A percentile compares a stretch with the other conserved stretches of the same genome.
Conservation (phyloP, 2,113 vertebrate species). For the Salvelinus namaycush region DNA sequence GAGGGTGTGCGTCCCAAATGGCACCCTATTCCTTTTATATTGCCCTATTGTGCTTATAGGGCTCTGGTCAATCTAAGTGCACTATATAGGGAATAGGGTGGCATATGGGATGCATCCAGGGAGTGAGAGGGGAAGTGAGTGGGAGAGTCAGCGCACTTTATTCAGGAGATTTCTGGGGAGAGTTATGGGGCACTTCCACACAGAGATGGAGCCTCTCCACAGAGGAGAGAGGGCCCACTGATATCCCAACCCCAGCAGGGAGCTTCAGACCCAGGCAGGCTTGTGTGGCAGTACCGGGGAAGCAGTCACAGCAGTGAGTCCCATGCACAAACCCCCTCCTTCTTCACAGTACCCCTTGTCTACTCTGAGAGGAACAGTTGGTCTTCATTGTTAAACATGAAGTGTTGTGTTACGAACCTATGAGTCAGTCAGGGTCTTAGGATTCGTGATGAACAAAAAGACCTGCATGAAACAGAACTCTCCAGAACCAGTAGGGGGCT, state of each 20-base stretch:
- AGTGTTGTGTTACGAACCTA: not conserved
- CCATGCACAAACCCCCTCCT: conserved; percentile 15
- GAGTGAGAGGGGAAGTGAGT: not conserved
- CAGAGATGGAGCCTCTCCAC: conserved; percentile 34
- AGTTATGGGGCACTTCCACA: conserved; percentile 19
- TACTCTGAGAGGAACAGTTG: conserved; percentile 58
- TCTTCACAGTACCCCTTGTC: conserved; percentile 15
- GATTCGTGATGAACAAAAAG: conserved; percentile 52
- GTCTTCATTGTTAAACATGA: conserved; percentile 36
- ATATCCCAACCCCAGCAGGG: not conserved
- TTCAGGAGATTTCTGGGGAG: not conserved
- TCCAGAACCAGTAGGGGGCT: conserved; percentile 27
- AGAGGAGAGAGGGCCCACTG: conserved; percentile 2
- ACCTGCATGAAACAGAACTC: conserved; percentile 13
- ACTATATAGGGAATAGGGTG: no score
- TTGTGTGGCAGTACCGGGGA: conserved; percentile 22
- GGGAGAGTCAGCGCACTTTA: not conserved
- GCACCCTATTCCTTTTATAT: no score
- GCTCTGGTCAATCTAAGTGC: no score
- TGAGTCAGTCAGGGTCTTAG: conserved; percentile 30
- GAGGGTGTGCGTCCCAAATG: no score
- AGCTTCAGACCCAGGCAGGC: conserved; percentile 16
- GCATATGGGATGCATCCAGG: not conserved
- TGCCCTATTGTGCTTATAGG: no score
- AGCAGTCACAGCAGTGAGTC: conserved; percentile 13